Evolutionary conservation across 2,888 invertebrate species (phyloP), one percentile per base, ranked within the genome.

Genomic region (Flexamia atlantica): DNA sequence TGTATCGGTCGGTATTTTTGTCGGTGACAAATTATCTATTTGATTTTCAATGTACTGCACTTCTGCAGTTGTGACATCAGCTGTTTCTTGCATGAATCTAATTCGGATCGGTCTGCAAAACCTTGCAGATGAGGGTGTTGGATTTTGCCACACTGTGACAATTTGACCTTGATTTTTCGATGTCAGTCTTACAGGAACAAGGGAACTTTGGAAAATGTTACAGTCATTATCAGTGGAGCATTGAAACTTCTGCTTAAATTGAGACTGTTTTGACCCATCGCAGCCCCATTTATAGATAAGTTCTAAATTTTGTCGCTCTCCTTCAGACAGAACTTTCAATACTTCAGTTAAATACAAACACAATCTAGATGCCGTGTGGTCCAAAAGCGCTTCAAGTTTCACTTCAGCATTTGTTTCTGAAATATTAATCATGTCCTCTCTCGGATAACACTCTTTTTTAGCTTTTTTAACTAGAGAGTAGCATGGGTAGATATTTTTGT

Each of bases 341-440:
- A 60, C 14, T 5, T 60, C 60, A 9, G 5, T 12, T 70, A 70
- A 70, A 70, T 70, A 70, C 25, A 7, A 12, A 70, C 70, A 70
- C 7, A 70, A 25, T 4, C 70, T 9, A 70, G 25, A 12, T 10
- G 70, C 9, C 4, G 32, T 70, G 70, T 70, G 70, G 25, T 70
- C 32, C 23, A 70, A 70, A 12, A 70, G 23, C 9, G n/a, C 70
- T 70, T 70, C 25, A 12, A 70, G 70, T 7, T 70, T 70, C 23
- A 70, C 32, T 23, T 70, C 70, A 12, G 70, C 70, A 7, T 10
- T 70, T 70, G 20, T 70, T 14, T 60, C 9, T 9, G 60, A 9
- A 14, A 60, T 14, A 60, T 9, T 9, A 9, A 60, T 25, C 5
- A 14, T 9, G 9, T 60, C 60, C 9, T 60, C 25, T 60, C 9